Evolutionary conservation across 2,888 invertebrate species (phyloP), one percentile per base, ranked within the genome.

Genomic region (Operophtera brumata): DNA sequence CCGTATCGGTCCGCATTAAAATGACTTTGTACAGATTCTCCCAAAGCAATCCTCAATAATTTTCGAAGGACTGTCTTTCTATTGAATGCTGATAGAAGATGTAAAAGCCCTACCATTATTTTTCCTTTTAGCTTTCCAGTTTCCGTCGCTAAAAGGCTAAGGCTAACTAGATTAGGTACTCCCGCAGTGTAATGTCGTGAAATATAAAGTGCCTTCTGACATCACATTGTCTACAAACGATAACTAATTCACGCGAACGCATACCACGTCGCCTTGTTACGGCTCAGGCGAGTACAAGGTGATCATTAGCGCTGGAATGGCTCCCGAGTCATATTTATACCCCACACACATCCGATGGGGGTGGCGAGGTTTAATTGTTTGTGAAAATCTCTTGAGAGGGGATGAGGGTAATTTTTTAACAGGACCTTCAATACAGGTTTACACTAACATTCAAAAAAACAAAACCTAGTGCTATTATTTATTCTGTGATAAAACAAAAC

Each of bases 261-360:
- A 35, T 47, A 35, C 50, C 50, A 14, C 34, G 34, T 55, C 46
- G 50, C 43, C 42, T 35, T 43, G 26, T 42, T 37, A 28, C 39
- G 39, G 32, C 30, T 34, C 35, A 44, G 35, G 36, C 20, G 54
- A 46, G 45, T 46, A 48, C 50, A 57, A 57, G 53, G 51, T 52
- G 57, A 53, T 51, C 14, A 59, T 62, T 57, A 47, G 34, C 48
- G 28, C 50, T 51, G 30, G 13, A 48, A 48, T 37, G 55, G 48
- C 32, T 50, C 25, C 26, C 14, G 34, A 34, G 39, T 25, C 26
- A 48, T 50, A 43, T 49, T 41, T 30, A 30, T 20, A 43, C 6
- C 43, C 34, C 40, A 1, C 10, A 30, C 34, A 12, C 10, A 8
- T 6, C 20, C 12, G 32, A 4, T 7, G 30, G 26, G 34, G 39